Evolutionary conservation across 64 coral and sea anemone genomes (phyloP), one percentile per base, ranked within the genome.

Genomic region (Montipora efflorescens): DNA sequence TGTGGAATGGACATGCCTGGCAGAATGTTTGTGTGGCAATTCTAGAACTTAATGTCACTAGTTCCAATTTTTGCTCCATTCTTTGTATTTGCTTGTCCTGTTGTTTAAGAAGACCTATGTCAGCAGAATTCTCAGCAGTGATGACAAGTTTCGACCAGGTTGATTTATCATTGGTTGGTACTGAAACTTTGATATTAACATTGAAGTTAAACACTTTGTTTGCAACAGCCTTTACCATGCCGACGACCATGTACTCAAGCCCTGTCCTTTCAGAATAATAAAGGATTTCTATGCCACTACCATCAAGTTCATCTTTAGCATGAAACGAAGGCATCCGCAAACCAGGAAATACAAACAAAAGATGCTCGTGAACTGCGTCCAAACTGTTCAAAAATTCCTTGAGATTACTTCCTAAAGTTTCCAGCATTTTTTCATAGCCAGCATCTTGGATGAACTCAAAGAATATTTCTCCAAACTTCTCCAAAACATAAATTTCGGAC

Each of bases 1-100:
- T 80, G 85, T 99, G 98, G 90, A 99, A 99, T 69, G 98, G 98
- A 49, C 95, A 96, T 16, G 98, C 98, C 59, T 90, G 89, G 67
- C 98, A 99, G 89, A 99, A 99, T 61, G 98, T 96, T 46, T 81
- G 68, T 67, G 61, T 96, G 52, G 89, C 69, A 73, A 99, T 94
- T 59, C 93, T 74, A 19, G 92, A 99, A 15, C 92, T 72, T 47
- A 96, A 76, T 3, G 98, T 94, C 28, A 96, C 76, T 5, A 99
- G 1, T 22, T 95, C 93, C 77, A 96, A 80, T 46, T 96, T 95
- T 46, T 91, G 82, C 86, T 94, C 78, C 64, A 90, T 88, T 48
- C 83, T 87, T 81, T 94, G 82, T 13, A 96, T 76, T 69, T 70
- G 58, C 80, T 69, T 88, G 47, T 94, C 67, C 21, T 75, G 52